Conservation (phyloP, 2,113 vertebrate species). For the Urocolius indicus region DNA sequence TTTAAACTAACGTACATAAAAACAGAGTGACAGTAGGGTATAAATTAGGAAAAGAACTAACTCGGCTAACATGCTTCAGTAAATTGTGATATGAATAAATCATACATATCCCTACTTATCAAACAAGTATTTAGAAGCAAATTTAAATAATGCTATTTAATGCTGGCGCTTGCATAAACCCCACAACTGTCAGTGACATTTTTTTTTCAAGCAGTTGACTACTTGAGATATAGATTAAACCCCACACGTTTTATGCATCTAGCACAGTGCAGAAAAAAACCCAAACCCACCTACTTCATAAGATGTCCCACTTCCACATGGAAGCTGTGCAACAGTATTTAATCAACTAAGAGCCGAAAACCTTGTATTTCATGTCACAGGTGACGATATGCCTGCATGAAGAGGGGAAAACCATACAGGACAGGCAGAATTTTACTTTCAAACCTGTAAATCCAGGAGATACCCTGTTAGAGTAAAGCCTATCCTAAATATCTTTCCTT, state of each 20-base stretch:
- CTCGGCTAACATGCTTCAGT: slow-evolving; percentile 63
- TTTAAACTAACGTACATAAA: slow-evolving; percentile 72
- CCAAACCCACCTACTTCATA: not conserved
- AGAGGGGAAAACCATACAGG: not conserved
- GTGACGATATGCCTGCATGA: not conserved
- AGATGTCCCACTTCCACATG: not conserved
- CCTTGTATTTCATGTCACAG: not conserved
- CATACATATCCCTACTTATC: slow-evolving; percentile 71
- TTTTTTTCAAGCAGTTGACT: slow-evolving; percentile 52
- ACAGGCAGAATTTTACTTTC: not conserved
- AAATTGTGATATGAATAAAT: slow-evolving; percentile 76
- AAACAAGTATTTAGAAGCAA: slow-evolving; percentile 72
- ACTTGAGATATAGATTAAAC: slow-evolving; percentile 68
- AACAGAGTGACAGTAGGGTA: slow-evolving; percentile 59
- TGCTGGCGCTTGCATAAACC: slow-evolving; percentile 63
- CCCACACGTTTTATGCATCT: not conserved
- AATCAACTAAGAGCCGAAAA: not conserved
- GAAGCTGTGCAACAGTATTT: not conserved
- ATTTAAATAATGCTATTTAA: slow-evolving; percentile 77
- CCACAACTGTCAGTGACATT: slow-evolving; percentile 37
- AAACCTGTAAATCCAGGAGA: not conserved
- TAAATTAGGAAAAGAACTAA: slow-evolving; percentile 56
- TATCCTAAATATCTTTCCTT: not conserved
- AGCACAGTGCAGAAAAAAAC: not conserved
- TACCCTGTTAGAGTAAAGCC: not conserved